Evolutionary conservation across 2,797 vertebrate genomes (phyloP).

Genomic region (Myotis myotis): DNA sequence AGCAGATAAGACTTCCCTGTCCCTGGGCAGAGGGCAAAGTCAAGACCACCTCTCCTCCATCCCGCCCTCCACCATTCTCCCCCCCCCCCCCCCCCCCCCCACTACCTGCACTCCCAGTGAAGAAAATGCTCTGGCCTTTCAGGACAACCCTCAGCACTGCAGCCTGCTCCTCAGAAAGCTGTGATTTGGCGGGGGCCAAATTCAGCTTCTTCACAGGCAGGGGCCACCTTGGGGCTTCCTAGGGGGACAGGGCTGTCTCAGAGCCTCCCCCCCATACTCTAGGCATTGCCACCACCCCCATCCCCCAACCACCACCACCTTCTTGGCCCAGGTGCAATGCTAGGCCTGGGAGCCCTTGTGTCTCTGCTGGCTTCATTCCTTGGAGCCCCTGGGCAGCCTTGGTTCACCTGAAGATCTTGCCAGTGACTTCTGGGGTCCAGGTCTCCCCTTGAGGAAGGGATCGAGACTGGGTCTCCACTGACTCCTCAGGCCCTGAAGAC

Average conservation of each 20-base stretch:
- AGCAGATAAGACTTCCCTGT: constrained; percentile 97
- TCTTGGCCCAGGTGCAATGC: background rate
- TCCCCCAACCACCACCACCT: background rate
- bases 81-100: background rate
- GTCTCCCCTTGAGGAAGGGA: background rate
- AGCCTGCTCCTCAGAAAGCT: constrained; percentile 91
- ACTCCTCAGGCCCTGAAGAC: background rate
- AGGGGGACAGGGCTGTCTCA: background rate
- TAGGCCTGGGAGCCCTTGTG: background rate
- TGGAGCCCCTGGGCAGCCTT: background rate
- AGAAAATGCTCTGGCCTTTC: constrained; percentile 94
- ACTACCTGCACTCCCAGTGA: constrained; percentile 96
- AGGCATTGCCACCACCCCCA: background rate
- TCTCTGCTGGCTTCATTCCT: background rate
- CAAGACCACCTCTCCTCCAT: background rate
- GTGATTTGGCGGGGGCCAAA: constrained; percentile 82
- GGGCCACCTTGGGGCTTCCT: constrained; percentile 65
- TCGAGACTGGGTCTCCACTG: background rate
- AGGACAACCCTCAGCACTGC: constrained; percentile 90
- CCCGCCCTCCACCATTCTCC: background rate
- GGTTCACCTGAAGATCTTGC: background rate
- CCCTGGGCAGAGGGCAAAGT: constrained; percentile 82
- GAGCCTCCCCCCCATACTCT: background rate
- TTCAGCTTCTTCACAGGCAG: constrained; percentile 76
- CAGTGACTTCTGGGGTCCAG: background rate